Conservation (phyloP, 2,113 vertebrate genomes). For the Paralichthys olivaceus region DNA sequence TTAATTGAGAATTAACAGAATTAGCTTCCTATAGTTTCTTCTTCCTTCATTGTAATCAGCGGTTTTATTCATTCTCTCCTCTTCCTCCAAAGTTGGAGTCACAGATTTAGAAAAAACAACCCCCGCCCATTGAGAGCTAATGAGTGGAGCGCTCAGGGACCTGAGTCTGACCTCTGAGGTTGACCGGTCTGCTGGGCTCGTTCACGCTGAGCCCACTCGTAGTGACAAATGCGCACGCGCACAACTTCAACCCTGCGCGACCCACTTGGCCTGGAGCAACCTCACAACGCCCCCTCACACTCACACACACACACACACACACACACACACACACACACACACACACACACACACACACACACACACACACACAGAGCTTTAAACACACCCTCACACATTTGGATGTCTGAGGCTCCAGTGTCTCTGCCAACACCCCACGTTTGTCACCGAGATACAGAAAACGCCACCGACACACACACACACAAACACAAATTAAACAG, state of each 20-base stretch:
- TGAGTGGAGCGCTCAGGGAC: no score
- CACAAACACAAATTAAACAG: not conserved
- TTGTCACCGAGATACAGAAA: conserved; percentile 31
- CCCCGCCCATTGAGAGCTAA: no score
- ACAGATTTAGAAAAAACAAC: no score
- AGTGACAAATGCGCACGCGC: not conserved
- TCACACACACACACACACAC: conserved; percentile 10
- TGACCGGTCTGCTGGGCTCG: not conserved
- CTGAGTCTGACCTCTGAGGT: conserved; percentile 49
- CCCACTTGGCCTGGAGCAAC: conserved; percentile 15
- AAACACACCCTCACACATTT: conserved; percentile 3
- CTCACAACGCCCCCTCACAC: not conserved
- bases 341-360: not conserved
- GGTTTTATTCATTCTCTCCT: not conserved
- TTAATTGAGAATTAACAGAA: not conserved
- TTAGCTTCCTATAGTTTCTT: not conserved
- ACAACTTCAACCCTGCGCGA: conserved; percentile 2
- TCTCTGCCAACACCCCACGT: conserved; percentile 32
- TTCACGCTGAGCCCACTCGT: not conserved
- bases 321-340: conserved; percentile 15
- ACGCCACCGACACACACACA: conserved; percentile 7
- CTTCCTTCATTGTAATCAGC: not conserved
- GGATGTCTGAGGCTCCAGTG: conserved; percentile 45
- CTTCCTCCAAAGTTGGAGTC: not conserved
- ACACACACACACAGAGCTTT: not conserved